Evolutionary conservation across 2,797 vertebrate species (phyloP), one percentile per base, ranked within the genome.

Genomic region (Platalea minor): DNA sequence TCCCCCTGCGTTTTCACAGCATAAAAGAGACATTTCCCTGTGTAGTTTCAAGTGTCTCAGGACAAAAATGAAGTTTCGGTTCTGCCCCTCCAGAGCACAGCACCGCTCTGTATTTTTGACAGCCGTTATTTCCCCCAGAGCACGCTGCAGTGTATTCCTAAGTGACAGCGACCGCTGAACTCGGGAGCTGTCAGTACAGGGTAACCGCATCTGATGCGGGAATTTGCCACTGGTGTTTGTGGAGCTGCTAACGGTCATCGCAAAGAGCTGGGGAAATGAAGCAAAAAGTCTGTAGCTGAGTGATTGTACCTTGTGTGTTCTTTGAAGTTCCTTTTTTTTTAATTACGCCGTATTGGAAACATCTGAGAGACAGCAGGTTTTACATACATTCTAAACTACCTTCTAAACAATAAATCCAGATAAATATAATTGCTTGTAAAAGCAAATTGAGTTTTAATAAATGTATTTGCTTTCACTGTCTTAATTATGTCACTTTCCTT

Each of bases 121-220:
- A 15, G 41, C 56, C 8, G 1, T 29, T 21, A 29, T 26, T 18
- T 61, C 41, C n/a, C 29, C 53, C 13, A 7, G 17, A 33, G 25
- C 8, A 3, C 4, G 48, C 48, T 4, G 21, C 15, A 28, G 8
- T 7, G 19, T 4, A 9, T 20, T n/a, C 8, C 0, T 10, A 17
- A 39, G 33, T 5, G 24, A n/a, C 56, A 9, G 8, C 0, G 20
- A n/a, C 21, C 8, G 6, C 53, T 20, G 60, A 68, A 45, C 19
- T 6, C 3, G 4, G 1, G 5, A 50, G 33, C 65, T 20, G 9
- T 5, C 43, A 9, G 31, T 5, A 56, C 12, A 5, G 28, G 15
- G 17, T 26, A 37, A 45, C 15, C 8, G 45, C 29, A 7, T 14
- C 26, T 17, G 12, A 26, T 25, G 24, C 21, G 24, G 76, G 51